Evolutionary conservation across 2,113 vertebrate species (phyloP), one percentile per base, ranked within the genome.

Genomic region (Leuciscus idus): DNA sequence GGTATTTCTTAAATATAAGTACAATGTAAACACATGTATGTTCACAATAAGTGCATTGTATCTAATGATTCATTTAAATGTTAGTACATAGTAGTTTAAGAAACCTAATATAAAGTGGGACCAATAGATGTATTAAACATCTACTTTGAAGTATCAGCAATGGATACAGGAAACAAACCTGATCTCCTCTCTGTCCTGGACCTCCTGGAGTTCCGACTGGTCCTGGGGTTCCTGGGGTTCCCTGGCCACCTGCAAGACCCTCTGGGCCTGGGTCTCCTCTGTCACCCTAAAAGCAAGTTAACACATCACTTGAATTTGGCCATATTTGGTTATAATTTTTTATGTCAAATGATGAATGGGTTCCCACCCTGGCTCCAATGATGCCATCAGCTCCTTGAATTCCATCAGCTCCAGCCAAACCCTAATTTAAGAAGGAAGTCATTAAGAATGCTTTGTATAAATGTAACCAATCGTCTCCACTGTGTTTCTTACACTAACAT

Each of bases 311-410:
- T 77, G 50, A 33, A 30, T 8, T 30, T 52, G 4, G 50, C 26
- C 39, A 33, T 68, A 23, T 39, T 78, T 79, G 19, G 1, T 23
- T 12, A 46, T 26, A 26, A 11, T 2, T 5, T 17, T n/a, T 68
- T 1, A 28, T 82, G 0, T 28, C 6, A 50, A 66, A 30, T 30
- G 23, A 62, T 50, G 17, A 19, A 52, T 28, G 17, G 15, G 6
- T 62, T 81, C 96, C 95, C 95, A 99, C 98, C 91, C 96, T 95
- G 86, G 95, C 92, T 80, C 98, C 98, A 33, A 96, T 39, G 43
- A 95, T 95, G 78, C 98, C 98, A 68, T 99, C 98, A 86, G 95
- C 94, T 59, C 98, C 98, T 76, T 97, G 95, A 73, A 96, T 87
- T 6, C 98, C 98, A 0, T 99, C 98, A 74, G 96, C 94, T 83